Base-by-base conservation (phyloP, 2,113 vertebrate species). In the Microtus pennsylvanicus region DNA sequence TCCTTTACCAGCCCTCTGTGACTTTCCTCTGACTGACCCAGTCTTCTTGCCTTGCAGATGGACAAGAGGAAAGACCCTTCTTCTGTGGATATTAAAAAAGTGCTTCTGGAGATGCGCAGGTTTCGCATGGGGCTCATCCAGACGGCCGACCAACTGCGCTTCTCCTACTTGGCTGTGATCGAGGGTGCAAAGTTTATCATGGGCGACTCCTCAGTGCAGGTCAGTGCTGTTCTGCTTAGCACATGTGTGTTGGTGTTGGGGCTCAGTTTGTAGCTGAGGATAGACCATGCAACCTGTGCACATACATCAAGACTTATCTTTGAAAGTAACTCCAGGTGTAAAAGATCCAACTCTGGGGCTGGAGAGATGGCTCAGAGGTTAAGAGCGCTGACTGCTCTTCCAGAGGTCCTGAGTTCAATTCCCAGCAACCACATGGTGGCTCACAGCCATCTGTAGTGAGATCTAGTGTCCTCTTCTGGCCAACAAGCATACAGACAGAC, bases 71-170 rank as follows among this genome's bases (percentile, higher is more conserved):
- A 99, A 98, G 99, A 99, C 97, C 99, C 99, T 19, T 99, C 99
- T 21, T 99, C 99, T 0, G 99, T 99, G 69, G 98, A 99, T 0
- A 99, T 99, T 69, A 99, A 99, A 19, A 99, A 99, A 26, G 99
- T 99, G 61, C 98, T 99, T 28, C 98, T 99, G 78, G 99, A 99
- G 89, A 99, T 99, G 99, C 98, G 99, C 47, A 99, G 98, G 35
- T 99, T 99, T 94, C 98, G 99, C 17, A 99, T 99, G 99, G 99
- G 99, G 0, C 99, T 99, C 80, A 99, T 99, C 94, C 99, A 99
- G 98, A 99, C 99, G 0, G 99, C 99, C 0, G 99, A 99, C 94
- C 99, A 99, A 97, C 99, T 99, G 45, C 99, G 99, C 0, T 99
- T 99, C 98, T 99, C 99, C 96, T 99, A 99, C 98, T 95, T 99